Conservation (phyloP, 2,797 vertebrate species). For the Pangasius mekongensis region DNA sequence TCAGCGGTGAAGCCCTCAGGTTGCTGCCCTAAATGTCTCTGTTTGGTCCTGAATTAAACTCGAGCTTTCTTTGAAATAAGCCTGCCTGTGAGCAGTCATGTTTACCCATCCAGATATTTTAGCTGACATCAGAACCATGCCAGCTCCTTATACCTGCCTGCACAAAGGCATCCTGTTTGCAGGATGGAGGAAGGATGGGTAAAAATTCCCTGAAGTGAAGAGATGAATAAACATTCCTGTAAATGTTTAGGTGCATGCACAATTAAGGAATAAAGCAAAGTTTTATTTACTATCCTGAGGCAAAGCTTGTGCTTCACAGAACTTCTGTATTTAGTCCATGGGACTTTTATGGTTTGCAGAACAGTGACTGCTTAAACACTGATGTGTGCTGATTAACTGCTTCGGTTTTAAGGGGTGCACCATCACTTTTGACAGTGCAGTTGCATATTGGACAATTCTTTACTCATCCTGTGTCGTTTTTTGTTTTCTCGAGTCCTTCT, state of each 20-base stretch:
- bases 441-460: conserved; percentile 8
- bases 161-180: conserved; percentile 55
- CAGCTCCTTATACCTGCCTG: conserved; percentile 42
- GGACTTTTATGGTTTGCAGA: background rate
- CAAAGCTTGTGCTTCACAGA: conserved; percentile 8
- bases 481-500: no score
- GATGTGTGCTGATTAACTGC: background rate
- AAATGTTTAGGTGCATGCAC: conserved; percentile 37
- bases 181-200: conserved; percentile 13
- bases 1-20: conserved; percentile 58
- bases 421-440: background rate
- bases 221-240: conserved; percentile 54
- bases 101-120: conserved; percentile 57
- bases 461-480: background rate
- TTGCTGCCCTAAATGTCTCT: conserved; percentile 58
- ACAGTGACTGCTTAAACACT: background rate
- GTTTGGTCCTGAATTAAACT: conserved; percentile 57
- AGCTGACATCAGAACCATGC: conserved; percentile 52
- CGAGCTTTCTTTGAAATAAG: conserved; percentile 54
- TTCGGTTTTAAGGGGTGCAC: background rate
- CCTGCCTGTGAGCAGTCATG: conserved; percentile 44
- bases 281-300: conserved; percentile 31
- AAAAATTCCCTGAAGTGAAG: conserved; percentile 35
- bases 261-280: conserved; percentile 42
- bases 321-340: background rate